These are phyloP conservation scores for Polyommatus iphigenia DNA, from an alignment of 2,888 invertebrate genomes.

Conservation along the genomic window DNA sequence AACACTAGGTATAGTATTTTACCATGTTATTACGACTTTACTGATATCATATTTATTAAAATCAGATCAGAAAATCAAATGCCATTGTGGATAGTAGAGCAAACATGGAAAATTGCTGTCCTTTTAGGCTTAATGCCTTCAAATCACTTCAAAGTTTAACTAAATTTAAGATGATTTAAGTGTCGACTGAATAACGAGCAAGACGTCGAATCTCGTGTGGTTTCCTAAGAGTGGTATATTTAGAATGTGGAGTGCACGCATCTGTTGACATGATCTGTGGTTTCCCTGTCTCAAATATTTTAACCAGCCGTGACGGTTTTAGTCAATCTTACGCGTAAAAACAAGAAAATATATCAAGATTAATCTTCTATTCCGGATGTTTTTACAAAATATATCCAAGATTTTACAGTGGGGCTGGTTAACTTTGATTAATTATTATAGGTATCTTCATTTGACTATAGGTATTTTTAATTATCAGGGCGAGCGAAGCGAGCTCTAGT, in stretches of 20 bases:
- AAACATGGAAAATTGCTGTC: no score
- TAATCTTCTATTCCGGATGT: not conserved
- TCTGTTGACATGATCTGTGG: conserved; percentile 11
- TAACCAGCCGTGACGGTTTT: conserved; percentile 3
- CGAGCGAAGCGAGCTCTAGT: no score
- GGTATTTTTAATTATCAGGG: no score
- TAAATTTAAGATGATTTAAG: not conserved
- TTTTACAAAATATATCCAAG: not conserved
- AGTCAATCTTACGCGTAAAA: not conserved
- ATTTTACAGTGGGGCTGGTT: not conserved
- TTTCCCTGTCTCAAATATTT: not conserved
- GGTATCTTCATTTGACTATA: no score
- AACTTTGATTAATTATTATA: no score
- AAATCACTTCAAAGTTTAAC: not conserved
- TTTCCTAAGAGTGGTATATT: conserved; percentile 27
- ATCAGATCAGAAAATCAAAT: no score
- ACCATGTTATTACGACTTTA: no score
- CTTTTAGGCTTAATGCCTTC: no score
- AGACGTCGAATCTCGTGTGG: not conserved
- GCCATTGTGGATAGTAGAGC: no score
- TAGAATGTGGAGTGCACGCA: conserved; percentile 25
- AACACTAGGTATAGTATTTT: no score
- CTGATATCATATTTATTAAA: no score
- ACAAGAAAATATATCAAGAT: not conserved
- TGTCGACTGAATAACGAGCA: not conserved